Evolutionary conservation across 1,140 invertebrate genomes (phyloP), one percentile per base, ranked within the genome.

Genomic region (Heterodera schachtii): DNA sequence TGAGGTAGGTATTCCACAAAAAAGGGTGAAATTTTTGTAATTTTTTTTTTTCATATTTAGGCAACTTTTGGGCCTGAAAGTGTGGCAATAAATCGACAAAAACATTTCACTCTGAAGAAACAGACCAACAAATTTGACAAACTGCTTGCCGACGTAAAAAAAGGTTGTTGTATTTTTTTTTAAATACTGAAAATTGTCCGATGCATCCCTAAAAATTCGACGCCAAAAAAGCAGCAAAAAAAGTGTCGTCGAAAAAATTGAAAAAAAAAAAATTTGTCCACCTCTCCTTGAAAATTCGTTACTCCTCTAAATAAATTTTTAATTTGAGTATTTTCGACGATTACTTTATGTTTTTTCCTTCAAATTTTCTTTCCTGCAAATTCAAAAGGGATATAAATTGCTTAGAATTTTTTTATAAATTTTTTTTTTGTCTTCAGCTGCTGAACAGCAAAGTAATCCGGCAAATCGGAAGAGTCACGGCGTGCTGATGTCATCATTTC

Each of bases 21-120:
- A 7, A 49, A 8, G 3, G 52, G 19, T 1, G 16, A 46, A 3
- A 6, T 57, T 60, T 75, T 49, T 1, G 16, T 47, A 3, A 6
- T 57, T 60, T 75, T 52, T 60, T 19, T 75, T 74, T 41, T 60
- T 16, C 57, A 60, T 19, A 60, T 60, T 60, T 60, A 60, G 57
- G 13, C 57, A 16, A 76, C 57, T 41, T 57, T 57, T 44, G 44
- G 41, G 7, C n/a, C 4, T 3, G n/a, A 21, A 21, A 76, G n/a
- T 19, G 13, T 44, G 41, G 16, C 2, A 8, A 52, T 52, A 8
- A 57, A 43, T 64, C 11, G 16, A 43, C 66, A 85, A 49, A 76
- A 87, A 60, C 84, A 85, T 80, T 85, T 85, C 73, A 82, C 64
- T 19, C 21, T 44, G 47, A 57, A 73, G 31, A 85, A 87, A 21